Percentiles rank a stretch among this genome's conserved stretches.
Evolutionary conservation across 1,140 invertebrate genomes (phyloP).

Genomic region (Mamestra configurata): DNA sequence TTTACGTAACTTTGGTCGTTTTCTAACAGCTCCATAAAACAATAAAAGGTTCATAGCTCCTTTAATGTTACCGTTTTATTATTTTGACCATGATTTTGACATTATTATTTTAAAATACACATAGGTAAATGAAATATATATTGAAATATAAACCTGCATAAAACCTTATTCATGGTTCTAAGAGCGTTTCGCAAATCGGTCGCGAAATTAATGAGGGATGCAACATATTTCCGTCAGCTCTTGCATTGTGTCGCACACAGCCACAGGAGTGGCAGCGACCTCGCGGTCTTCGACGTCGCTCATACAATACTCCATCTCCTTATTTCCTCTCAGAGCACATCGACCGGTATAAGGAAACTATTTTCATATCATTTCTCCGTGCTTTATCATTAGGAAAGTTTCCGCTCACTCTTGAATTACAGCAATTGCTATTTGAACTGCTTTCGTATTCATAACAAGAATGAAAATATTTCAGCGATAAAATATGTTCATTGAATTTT

Average conservation of each 20-base stretch:
- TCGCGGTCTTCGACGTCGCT: conserved; percentile 45
- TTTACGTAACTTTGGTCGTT: conserved; percentile 70
- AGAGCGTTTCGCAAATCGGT: neutral
- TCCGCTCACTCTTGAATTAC: conserved; percentile 58
- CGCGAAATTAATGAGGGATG: conserved; percentile 6
- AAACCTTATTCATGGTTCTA: neutral
- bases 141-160: neutral
- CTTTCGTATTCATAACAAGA: conserved; percentile 52
- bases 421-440: conserved; percentile 62
- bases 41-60: conserved; percentile 10
- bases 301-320: conserved; percentile 44
- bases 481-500: conserved; percentile 53
- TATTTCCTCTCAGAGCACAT: conserved; percentile 46
- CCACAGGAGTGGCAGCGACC: neutral
- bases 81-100: neutral
- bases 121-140: too few species aligned
- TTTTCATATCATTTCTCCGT: conserved; percentile 63
- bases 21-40: conserved; percentile 31
- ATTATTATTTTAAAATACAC: too few species aligned
- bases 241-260: neutral
- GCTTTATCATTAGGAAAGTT: conserved; percentile 62
- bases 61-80: neutral
- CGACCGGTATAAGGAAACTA: conserved; percentile 60
- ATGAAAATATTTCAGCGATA: conserved; percentile 58
- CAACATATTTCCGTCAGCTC: neutral